Evolutionary conservation across 2,797 vertebrate species (phyloP).

Genomic region (Otolemur crassicaudatus): DNA sequence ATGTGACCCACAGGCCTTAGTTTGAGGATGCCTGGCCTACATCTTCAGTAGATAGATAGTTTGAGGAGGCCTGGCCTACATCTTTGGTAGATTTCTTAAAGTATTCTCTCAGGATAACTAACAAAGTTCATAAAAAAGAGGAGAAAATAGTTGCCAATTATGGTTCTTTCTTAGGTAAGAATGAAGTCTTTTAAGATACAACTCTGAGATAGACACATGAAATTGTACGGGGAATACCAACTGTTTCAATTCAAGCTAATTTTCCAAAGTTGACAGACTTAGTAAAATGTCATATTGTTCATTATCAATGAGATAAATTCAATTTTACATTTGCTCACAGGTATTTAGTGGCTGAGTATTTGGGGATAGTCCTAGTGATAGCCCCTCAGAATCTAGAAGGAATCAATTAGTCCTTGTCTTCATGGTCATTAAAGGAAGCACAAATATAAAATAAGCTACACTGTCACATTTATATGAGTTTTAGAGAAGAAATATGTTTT

Average conservation of each 20-base stretch:
- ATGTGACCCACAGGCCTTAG: too few species aligned
- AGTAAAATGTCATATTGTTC: not conserved
- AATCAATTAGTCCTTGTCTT: not conserved
- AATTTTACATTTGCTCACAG: not conserved
- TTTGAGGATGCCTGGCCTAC: too few species aligned
- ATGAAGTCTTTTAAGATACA: not conserved
- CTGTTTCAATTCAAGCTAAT: not conserved
- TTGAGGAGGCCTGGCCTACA: too few species aligned
- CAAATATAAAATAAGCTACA: not conserved
- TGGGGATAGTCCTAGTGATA: not conserved
- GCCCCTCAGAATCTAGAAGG: not conserved
- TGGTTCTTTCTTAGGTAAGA: constrained; percentile 12
- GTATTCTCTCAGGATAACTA: not conserved
- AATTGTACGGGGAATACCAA: not conserved
- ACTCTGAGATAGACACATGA: not conserved
- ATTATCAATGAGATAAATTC: not conserved
- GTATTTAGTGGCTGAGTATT: not conserved
- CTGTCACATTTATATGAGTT: not conserved
- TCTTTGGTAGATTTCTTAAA: not conserved
- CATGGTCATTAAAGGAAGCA: not conserved
- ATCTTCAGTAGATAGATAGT: too few species aligned
- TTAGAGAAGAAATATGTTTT: not conserved
- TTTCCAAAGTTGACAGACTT: constrained; percentile 48
- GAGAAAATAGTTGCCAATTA: not conserved
- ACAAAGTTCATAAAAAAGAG: not conserved